Conservation (phyloP, 2,888 invertebrate species). For the Harpalus rubripes region DNA sequence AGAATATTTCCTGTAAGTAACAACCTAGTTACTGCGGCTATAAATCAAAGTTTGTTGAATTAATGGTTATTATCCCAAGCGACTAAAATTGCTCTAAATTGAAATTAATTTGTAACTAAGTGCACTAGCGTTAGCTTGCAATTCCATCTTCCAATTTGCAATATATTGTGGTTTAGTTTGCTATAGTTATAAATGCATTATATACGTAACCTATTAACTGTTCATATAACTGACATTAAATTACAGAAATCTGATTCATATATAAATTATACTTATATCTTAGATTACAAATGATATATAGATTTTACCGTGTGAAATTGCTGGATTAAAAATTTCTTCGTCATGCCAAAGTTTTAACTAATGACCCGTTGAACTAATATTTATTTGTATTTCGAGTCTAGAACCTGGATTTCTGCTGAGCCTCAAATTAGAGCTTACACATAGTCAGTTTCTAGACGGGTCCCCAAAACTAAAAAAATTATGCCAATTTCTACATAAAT, state of each 20-base stretch:
- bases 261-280: too few relatives aligned
- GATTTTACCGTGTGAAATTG: too few relatives aligned
- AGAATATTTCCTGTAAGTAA: not conserved
- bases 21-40: not conserved
- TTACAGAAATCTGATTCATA: not conserved
- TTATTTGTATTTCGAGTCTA: too few relatives aligned
- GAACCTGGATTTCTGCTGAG: too few relatives aligned
- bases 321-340: too few relatives aligned
- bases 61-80: not conserved
- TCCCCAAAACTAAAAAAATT: too few relatives aligned
- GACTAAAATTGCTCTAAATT: constrained; percentile 5
- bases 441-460: too few relatives aligned
- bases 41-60: constrained; percentile 15
- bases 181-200: constrained; percentile 11
- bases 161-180: constrained; percentile 1
- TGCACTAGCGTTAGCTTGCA: constrained; percentile 26
- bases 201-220: not conserved
- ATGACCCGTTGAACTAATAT: too few relatives aligned
- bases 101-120: constrained; percentile 29
- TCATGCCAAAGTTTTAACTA: too few relatives aligned
- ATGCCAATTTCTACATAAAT: too few relatives aligned
- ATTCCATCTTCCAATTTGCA: not conserved
- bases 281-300: too few relatives aligned
- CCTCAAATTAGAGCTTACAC: too few relatives aligned
- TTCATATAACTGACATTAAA: not conserved